A percentile compares a stretch with the other conserved stretches of the same genome.
These are phyloP conservation scores for Sialis fuliginosa DNA, from an alignment of 2,888 invertebrate species.

Conservation along the genomic window DNA sequence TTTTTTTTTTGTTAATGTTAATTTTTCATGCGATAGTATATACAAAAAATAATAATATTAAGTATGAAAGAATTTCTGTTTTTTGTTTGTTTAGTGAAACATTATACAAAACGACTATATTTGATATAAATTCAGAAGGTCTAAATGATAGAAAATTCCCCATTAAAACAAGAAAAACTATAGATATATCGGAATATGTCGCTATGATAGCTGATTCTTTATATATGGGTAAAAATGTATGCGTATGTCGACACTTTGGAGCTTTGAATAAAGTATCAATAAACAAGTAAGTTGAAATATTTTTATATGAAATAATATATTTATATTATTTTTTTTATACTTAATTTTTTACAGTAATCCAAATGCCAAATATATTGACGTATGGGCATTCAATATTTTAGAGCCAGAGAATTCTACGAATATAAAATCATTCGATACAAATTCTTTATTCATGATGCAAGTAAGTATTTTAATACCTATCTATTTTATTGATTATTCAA, in stretches of 20 bases:
- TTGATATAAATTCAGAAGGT: conserved; percentile 26
- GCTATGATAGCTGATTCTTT: conserved; percentile 74
- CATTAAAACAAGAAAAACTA: conserved; percentile 22
- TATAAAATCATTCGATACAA: conserved; percentile 73
- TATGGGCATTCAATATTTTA: conserved; percentile 93
- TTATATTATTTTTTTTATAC: background rate
- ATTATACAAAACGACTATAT: conserved; percentile 38
- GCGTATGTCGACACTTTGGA: conserved; percentile 83
- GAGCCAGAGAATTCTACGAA: conserved; percentile 36
- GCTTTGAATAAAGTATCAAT: conserved; percentile 62
- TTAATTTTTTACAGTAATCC: conserved; percentile 29
- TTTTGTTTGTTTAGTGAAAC: conserved; percentile 31
- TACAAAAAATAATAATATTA: no score
- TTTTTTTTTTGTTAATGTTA: no score
- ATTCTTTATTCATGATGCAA: conserved; percentile 89
- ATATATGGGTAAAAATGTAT: conserved; percentile 86
- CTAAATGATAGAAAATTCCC: conserved; percentile 31
- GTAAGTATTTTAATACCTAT: conserved; percentile 5
- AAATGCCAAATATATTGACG: conserved; percentile 71
- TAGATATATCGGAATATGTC: conserved; percentile 53
- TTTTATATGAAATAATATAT: background rate
- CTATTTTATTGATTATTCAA: background rate
- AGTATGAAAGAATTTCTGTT: background rate
- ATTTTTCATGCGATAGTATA: no score
- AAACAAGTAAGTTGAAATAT: conserved; percentile 35